Conservation (phyloP, 2,113 vertebrate genomes). For the Herpetotheres cachinnans region DNA sequence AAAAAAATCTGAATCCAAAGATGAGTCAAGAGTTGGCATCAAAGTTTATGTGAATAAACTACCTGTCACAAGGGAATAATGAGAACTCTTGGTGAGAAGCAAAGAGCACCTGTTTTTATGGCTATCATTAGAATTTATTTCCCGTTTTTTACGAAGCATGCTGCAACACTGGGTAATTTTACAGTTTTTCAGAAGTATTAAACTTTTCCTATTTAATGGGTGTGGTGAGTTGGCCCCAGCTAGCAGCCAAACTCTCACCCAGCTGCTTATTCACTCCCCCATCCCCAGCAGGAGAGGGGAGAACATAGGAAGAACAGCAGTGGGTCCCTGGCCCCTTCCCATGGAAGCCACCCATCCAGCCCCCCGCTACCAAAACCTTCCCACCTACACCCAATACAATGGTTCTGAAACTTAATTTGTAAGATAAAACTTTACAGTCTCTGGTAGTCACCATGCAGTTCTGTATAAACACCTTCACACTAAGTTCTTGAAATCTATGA, state of each 20-base stretch:
- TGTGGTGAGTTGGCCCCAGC: neutral
- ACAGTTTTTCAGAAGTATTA: neutral
- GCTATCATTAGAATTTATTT: neutral
- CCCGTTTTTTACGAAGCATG: neutral
- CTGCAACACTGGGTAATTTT: neutral
- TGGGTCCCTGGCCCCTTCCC: neutral
- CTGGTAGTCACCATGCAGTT: neutral
- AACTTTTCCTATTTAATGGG: neutral
- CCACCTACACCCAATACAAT: neutral
- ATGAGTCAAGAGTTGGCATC: neutral
- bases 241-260: neutral
- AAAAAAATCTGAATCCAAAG: neutral
- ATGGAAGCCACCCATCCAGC: neutral
- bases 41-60: neutral
- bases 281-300: neutral
- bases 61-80: neutral
- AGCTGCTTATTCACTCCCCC: fast-evolving
- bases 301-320: neutral
- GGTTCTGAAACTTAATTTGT: neutral
- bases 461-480: neutral
- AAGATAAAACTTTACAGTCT: neutral
- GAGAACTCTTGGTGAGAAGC: neutral
- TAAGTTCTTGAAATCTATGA: neutral
- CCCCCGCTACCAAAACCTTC: neutral
- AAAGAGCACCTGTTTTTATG: neutral